Percentiles rank a stretch among this genome's conserved stretches.
phyloP scores from a whole-genome alignment of 1,140 invertebrate species.

The Lucilia sericata region DNA sequence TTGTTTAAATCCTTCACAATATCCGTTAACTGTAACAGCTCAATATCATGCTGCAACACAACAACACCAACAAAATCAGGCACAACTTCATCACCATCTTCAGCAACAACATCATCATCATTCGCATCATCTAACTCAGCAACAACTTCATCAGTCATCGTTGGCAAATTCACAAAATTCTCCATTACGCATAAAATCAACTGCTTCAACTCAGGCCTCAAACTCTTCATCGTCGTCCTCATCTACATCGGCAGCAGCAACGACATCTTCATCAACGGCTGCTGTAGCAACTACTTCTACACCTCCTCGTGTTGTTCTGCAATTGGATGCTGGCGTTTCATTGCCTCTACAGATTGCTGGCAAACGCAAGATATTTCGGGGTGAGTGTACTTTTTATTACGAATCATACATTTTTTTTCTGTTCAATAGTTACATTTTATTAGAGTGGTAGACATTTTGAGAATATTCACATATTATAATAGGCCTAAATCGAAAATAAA shows the following conservation, averaged over 20 bases:
- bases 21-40: slow-evolving; percentile 45
- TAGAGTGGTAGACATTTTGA: no score
- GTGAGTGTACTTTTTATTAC: slow-evolving; percentile 56
- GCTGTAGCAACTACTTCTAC: slow-evolving; percentile 35
- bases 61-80: slow-evolving; percentile 44
- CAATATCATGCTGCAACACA: slow-evolving; percentile 43
- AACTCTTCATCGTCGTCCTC: no score
- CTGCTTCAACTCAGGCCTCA: neutral
- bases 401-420: no score
- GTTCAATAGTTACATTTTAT: no score
- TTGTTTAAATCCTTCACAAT: slow-evolving; percentile 30
- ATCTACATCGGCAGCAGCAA: neutral
- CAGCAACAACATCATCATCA: slow-evolving; percentile 47
- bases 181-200: slow-evolving; percentile 35
- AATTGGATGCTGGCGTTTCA: slow-evolving; percentile 46
- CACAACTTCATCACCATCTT: neutral
- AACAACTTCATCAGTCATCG: slow-evolving; percentile 51
- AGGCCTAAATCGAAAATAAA: no score
- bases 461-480: no score
- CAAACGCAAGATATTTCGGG: slow-evolving; percentile 65
- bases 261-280: slow-evolving; percentile 18
- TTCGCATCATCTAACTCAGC: neutral
- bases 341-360: slow-evolving; percentile 59
- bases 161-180: slow-evolving; percentile 32
- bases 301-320: slow-evolving; percentile 44